phyloP scores from a whole-genome alignment of 2,797 vertebrate genomes.

The Taenioides sp. region DNA sequence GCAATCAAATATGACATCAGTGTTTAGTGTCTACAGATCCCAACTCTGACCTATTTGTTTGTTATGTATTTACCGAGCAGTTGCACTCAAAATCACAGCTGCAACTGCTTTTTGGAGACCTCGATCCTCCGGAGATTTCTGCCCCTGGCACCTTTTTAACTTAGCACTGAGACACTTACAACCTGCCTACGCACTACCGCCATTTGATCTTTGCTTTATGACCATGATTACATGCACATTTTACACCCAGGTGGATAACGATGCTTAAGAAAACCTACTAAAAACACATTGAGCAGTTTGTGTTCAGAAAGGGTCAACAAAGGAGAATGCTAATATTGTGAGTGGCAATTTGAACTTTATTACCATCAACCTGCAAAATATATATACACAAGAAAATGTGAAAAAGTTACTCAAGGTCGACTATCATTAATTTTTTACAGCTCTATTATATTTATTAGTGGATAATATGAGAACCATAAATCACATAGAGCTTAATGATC shows the following conservation, averaged over 20 bases:
- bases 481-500: slow-evolving; percentile 6
- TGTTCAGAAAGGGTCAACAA: background rate
- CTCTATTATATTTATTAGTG: slow-evolving; percentile 4
- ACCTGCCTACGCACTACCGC: background rate
- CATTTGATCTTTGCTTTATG: slow-evolving; percentile 16
- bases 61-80: slow-evolving; percentile 18
- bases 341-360: slow-evolving; percentile 35
- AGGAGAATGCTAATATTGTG: slow-evolving; percentile 14
- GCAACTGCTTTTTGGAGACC: background rate
- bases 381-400: background rate
- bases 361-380: slow-evolving; percentile 15
- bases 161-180: background rate
- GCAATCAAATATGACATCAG: slow-evolving; percentile 12
- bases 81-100: slow-evolving; percentile 2
- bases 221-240: slow-evolving; percentile 2
- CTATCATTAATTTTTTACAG: background rate
- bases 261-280: slow-evolving; percentile 1
- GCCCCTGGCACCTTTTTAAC: slow-evolving; percentile 19
- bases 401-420: slow-evolving; percentile 4
- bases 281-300: background rate
- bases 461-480: slow-evolving; percentile 3
- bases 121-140: slow-evolving; percentile 4
- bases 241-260: background rate
- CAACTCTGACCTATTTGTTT: slow-evolving; percentile 20
- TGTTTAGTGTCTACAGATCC: slow-evolving; percentile 13